These are phyloP conservation scores for Taphrorychus bicolor DNA, from an alignment of 2,888 invertebrate species.

Conservation along the genomic window DNA sequence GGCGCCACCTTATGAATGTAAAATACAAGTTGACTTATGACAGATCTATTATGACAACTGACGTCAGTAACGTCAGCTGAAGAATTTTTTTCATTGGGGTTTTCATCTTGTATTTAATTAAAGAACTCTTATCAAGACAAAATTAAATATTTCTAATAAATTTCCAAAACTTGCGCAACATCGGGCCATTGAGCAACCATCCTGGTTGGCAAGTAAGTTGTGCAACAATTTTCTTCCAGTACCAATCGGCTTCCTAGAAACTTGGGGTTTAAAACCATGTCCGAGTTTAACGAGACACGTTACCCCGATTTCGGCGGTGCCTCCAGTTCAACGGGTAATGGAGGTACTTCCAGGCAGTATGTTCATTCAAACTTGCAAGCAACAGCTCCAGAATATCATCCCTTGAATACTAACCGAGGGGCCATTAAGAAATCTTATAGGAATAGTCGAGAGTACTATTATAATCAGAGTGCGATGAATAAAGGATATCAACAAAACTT, in stretches of 20 bases:
- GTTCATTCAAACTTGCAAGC: slow-evolving; percentile 18
- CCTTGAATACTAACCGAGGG: slow-evolving; percentile 16
- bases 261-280: not conserved
- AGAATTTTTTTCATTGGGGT: not conserved
- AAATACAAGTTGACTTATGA: too few species aligned
- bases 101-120: not conserved
- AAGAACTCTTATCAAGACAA: not conserved
- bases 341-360: not conserved
- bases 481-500: slow-evolving; percentile 27
- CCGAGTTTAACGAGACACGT: not conserved
- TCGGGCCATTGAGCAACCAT: not conserved
- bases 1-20: too few species aligned
- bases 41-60: too few species aligned
- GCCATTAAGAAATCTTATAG: slow-evolving; percentile 20
- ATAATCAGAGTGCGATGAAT: not conserved
- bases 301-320: not conserved
- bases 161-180: not conserved
- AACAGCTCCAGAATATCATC: slow-evolving; percentile 26
- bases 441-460: not conserved
- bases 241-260: not conserved
- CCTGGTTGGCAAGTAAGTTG: not conserved
- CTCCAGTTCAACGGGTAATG: not conserved
- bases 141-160: not conserved
- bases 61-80: too few species aligned
- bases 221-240: not conserved